Evolutionary conservation across 2,113 vertebrate genomes (phyloP).

Genomic region (Aegypius monachus): DNA sequence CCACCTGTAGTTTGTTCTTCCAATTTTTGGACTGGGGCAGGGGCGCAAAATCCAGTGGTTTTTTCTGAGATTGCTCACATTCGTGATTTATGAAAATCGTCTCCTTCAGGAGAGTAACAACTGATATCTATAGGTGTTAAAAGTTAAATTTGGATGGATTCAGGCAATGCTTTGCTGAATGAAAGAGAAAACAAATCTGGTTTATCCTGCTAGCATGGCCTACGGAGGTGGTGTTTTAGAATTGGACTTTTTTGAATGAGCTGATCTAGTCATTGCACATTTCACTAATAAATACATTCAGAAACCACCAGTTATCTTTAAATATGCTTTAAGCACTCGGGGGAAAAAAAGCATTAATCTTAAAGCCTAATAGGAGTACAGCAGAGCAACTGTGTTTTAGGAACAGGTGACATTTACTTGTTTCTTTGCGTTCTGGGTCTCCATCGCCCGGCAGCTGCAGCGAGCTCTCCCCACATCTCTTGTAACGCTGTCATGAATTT

Average conservation of each 20-base stretch:
- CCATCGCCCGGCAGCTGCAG: background rate
- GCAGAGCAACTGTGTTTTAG: background rate
- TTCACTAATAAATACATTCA: background rate
- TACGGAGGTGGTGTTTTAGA: background rate
- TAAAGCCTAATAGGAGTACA: background rate
- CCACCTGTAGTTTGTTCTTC: background rate
- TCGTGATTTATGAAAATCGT: background rate
- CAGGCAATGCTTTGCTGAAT: background rate
- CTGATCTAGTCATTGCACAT: background rate
- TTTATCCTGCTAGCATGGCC: background rate
- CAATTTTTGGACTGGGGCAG: background rate
- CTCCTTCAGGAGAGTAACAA: background rate
- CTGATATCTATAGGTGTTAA: fast-evolving
- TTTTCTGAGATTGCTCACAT: background rate
- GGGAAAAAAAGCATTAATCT: fast-evolving
- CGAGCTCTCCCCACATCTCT: background rate
- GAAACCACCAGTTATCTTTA: background rate
- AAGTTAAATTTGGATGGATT: background rate
- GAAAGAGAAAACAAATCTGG: background rate
- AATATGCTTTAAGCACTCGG: background rate
- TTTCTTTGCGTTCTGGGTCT: fast-evolving
- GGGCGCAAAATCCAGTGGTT: background rate
- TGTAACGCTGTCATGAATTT: background rate
- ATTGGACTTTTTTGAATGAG: background rate
- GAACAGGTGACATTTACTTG: background rate